Base-by-base conservation (phyloP, 2,797 vertebrate genomes). In the Sebastes taczanowskii region DNA sequence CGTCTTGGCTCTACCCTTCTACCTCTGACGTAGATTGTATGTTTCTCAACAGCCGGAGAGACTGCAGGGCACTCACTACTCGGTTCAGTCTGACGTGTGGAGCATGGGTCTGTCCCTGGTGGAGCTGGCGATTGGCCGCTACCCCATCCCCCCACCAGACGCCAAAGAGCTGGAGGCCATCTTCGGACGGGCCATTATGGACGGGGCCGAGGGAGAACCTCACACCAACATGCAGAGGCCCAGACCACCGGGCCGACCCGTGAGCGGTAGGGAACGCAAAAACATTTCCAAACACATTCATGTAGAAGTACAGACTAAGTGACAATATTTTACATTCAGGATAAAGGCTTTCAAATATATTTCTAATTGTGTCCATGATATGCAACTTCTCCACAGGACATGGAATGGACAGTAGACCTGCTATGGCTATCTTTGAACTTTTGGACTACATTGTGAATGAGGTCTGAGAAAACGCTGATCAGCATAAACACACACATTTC, bases 371-470 rank as follows among this genome's bases (percentile, higher is more conserved):
- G 55, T 59, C 29, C 16, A 61, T 81, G 66, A 52, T 67, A 32
- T 91, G 79, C 34, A 34, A 42, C 55, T 68, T 69, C 67, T 80
- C 68, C 66, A 2, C 91, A 99, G 98, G 97, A 84, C 97, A 97
- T 2, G 97, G 97, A 81, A 93, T 98, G 94, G 98, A 99, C 93
- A 96, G 96, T 82, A 95, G 98, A 88, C 98, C 98, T 0, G 97
- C 97, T 9, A 99, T 99, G 98, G 98, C 98, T 81, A 99, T 99
- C 94, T 99, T 99, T 65, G 98, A 99, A 71, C 96, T 99, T 87
- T 94, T 99, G 96, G 98, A 99, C 95, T 99, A 99, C 87, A 99
- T 99, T 73, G 98, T 99, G 72, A 99, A 99, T 5, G 98, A 99
- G 98, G 98, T 99, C 70, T 65, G 97, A 94, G 14, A 65, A 73